Base-by-base conservation (phyloP, 23 tunicate species). In the Oikopleura dioica region DNA sequence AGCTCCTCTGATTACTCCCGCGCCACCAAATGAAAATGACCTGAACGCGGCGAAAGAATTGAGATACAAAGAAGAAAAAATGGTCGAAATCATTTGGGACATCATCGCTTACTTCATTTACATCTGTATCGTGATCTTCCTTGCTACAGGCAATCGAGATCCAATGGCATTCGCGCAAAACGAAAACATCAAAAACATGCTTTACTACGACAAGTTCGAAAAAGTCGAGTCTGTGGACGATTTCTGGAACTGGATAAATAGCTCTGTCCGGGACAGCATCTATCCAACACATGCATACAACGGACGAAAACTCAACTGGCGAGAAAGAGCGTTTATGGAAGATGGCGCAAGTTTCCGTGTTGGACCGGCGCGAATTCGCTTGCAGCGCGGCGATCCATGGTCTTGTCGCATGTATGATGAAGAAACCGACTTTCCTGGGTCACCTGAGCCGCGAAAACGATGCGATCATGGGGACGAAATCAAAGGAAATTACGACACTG, bases 351-450 rank as follows among this genome's bases (percentile, higher is more conserved):
- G 87, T 35, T 91, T 77, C 50, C 38, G 97, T 34, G 97, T 91
- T 36, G 97, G 97, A 9, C 97, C 97, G 2, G 97, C 97, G 1
- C 75, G 97, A 51, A 35, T 91, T 76, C 69, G 97, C 35, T 91
- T 85, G 68, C 38, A 85, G 5, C 75, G 97, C 24, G 82, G 85
- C 37, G 38, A 91, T 36, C 38, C 80, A 51, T 32, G 97, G 55
- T 44, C 55, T 44, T 44, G 55, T 44, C 16, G 16, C 9, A 44
- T 44, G 9, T 16, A 44, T 16, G 55, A 44, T 44, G 9, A 44
- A n/a, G n/a, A n/a, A n/a, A n/a, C n/a, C n/a, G n/a, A n/a, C n/a
- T n/a, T n/a, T n/a, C n/a, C n/a, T n/a, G n/a, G n/a, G n/a, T n/a
- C n/a, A n/a, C 9, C 9, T 44, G 16, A 44, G 55, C 55, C 55